Base-by-base conservation (phyloP, 1,140 invertebrate species). In the Bombus terrestris region DNA sequence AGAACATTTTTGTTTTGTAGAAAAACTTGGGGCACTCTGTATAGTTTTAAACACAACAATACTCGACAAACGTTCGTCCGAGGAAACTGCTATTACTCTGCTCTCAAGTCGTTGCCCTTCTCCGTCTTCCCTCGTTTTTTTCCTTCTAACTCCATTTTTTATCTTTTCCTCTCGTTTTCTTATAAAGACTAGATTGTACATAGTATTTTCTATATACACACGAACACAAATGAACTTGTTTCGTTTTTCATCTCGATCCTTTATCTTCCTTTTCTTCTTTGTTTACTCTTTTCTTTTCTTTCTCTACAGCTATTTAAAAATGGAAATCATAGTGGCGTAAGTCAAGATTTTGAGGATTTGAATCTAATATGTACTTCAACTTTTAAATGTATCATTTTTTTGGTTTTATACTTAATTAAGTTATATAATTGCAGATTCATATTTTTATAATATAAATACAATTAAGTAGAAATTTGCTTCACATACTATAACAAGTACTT, bases 201-300 rank as follows among this genome's bases (percentile, higher is more conserved):
- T 57, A 73, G 59, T 79, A 89, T 89, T 79, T 68, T 1, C 57
- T 84, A 83, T 88, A 72, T 89, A 88, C 76, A 89, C 62, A 37
- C 73, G 84, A 80, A 75, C 87, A 80, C 81, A 74, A 59, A 75
- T 35, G 53, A 79, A 71, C 64, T 77, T 32, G 28, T 69, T 25
- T 47, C 28, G 2, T 22, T 12, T 37, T 43, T 59, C 13, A 35
- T 12, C 12, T 5, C 37, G 18, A 53, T 37, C 13, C 28, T 13
- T 68, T 35, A 25, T 35, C 18, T 37, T 22, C 22, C 12, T 9
- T 43, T 43, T 9, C 22, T 43, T 13, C 28, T 32, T n/a, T 9
- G 3, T 15, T 2, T 35, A 39, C 6, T 28, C 25, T 32, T 35
- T n/a, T 3, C 32, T 28, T 73, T 28, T 15, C 0, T n/a, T 10